Conservation (phyloP, 2,113 vertebrate species). For the Muntiacus reevesi region DNA sequence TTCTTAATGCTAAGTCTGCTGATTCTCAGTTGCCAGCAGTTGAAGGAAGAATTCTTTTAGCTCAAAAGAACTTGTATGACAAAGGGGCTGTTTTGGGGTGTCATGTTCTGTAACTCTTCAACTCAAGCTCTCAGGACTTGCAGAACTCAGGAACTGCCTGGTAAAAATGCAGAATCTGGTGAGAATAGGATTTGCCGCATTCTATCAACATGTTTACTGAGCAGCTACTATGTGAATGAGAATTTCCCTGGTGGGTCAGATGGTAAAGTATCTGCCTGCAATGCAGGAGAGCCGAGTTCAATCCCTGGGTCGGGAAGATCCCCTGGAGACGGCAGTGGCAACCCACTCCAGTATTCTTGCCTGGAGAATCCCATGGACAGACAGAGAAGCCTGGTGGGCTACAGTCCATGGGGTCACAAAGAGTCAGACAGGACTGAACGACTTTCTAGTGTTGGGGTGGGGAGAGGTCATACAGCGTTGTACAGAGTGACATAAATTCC, state of each 20-base stretch:
- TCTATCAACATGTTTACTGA: fast-evolving
- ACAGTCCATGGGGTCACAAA: not conserved
- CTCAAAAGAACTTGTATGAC: no score
- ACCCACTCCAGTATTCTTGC: not conserved
- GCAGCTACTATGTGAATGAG: not conserved
- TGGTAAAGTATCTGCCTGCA: not conserved
- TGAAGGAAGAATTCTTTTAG: not conserved
- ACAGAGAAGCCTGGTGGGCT: not conserved
- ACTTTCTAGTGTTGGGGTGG: not conserved
- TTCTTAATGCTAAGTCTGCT: not conserved
- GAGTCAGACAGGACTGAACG: fast-evolving
- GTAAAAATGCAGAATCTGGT: fast-evolving
- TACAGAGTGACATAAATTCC: fast-evolving
- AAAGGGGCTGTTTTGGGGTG: not conserved
- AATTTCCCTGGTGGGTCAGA: not conserved
- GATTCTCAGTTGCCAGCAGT: not conserved
- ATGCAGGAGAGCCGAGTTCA: not conserved
- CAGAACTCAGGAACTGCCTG: no score
- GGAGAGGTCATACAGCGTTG: fast-evolving
- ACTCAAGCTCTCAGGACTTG: fast-evolving
- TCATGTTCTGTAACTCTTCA: not conserved
- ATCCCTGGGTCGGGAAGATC: fast-evolving
- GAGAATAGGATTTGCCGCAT: not conserved
- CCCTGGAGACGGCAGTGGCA: not conserved
- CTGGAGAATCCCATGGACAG: not conserved